Evolutionary conservation across 53 echinoderm and acorn worm genomes (phyloP).

Genomic region (Holothuria leucospilota): DNA sequence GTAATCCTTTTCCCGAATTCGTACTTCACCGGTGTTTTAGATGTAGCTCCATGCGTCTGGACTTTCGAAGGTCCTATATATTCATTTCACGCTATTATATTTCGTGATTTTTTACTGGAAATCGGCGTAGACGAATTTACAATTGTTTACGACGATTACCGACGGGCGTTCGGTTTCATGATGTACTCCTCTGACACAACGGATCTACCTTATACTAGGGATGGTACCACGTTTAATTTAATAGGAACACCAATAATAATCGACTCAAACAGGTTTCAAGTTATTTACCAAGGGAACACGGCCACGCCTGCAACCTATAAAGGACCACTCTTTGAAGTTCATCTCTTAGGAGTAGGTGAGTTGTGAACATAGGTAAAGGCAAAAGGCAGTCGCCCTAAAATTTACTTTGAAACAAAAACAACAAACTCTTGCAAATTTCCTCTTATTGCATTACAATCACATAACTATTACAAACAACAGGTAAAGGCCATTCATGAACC

Average conservation of each 20-base stretch:
- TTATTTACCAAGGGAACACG: background rate
- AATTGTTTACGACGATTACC: background rate
- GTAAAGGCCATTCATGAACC: too few species aligned
- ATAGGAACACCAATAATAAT: slow-evolving; percentile 4
- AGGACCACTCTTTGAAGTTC: slow-evolving; percentile 19
- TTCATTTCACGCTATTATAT: background rate
- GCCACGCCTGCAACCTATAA: background rate
- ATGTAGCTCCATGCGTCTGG: background rate
- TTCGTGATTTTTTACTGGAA: background rate
- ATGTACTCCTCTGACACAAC: too few species aligned
- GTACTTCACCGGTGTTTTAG: too few species aligned
- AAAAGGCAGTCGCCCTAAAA: too few species aligned
- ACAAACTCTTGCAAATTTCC: too few species aligned
- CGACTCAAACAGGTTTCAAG: background rate
- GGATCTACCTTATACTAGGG: background rate
- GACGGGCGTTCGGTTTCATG: background rate
- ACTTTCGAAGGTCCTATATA: background rate
- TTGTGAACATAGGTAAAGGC: too few species aligned
- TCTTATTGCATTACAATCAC: too few species aligned
- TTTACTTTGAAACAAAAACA: too few species aligned
- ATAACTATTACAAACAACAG: too few species aligned
- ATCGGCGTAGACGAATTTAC: background rate
- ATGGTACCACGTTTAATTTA: background rate
- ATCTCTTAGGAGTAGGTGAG: slow-evolving; percentile 3
- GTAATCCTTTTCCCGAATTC: background rate